These are phyloP conservation scores for Mellilla xanthometata DNA, from an alignment of 2,888 invertebrate genomes.

Conservation along the genomic window DNA sequence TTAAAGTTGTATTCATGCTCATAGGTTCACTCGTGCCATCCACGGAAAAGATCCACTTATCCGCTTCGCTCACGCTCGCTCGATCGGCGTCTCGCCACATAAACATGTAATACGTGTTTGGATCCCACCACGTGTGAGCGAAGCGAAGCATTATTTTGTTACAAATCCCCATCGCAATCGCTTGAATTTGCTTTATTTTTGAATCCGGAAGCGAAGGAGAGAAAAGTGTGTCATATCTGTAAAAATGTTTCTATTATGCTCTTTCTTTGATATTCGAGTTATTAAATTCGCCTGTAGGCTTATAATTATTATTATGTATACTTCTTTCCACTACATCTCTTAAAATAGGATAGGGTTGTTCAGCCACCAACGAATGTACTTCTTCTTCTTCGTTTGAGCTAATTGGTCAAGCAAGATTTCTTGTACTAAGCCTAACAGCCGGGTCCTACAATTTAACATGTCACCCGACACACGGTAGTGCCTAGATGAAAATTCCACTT, in stretches of 20 bases:
- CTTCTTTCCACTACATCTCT: no score
- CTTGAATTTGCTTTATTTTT: background rate
- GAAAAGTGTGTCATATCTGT: slow-evolving; percentile 56
- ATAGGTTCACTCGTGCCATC: background rate
- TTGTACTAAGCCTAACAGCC: no score
- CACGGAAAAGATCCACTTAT: background rate
- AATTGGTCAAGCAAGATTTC: no score
- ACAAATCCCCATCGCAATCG: slow-evolving; percentile 38
- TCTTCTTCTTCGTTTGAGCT: no score
- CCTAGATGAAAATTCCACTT: no score
- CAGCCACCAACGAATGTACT: no score
- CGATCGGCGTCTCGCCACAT: background rate
- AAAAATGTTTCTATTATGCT: background rate
- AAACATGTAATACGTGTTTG: background rate
- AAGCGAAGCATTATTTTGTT: slow-evolving; percentile 30
- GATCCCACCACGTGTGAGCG: slow-evolving; percentile 26
- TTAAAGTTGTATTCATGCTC: background rate
- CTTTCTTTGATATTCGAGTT: background rate
- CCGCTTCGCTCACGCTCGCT: background rate
- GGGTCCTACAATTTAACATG: no score
- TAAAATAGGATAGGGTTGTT: no score
- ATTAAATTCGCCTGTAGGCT: no score
- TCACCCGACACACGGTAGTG: no score
- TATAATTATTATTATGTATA: no score
- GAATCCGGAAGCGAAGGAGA: slow-evolving; percentile 46